Percentiles rank a stretch among this genome's conserved stretches.
Conservation (phyloP, 1,140 invertebrate species). For the Hylyphantes graminicola region DNA sequence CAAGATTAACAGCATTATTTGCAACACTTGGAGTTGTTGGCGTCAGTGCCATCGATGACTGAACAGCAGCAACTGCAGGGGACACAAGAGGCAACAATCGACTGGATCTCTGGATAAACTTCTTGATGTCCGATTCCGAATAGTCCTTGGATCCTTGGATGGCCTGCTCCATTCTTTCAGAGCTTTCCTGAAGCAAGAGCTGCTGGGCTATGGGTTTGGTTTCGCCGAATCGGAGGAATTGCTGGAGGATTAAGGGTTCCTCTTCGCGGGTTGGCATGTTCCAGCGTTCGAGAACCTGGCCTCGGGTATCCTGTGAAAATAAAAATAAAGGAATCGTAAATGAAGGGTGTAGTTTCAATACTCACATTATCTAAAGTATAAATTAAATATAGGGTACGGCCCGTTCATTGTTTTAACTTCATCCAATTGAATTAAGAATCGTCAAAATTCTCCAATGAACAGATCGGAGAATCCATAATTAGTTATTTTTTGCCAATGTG, state of each 20-base stretch:
- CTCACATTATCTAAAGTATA: neutral
- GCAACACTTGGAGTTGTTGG: constrained; percentile 18
- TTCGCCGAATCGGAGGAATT: constrained; percentile 86
- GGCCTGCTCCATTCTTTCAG: constrained; percentile 65
- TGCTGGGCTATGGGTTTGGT: constrained; percentile 85
- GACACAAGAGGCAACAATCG: constrained; percentile 18
- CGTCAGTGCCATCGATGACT: constrained; percentile 63
- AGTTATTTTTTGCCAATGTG: too few relatives aligned
- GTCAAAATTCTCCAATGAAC: too few relatives aligned
- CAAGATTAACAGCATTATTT: constrained; percentile 15
- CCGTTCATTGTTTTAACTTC: too few relatives aligned
- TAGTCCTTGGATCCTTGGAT: constrained; percentile 64
- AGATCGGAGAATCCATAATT: too few relatives aligned
- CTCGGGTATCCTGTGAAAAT: constrained; percentile 72
- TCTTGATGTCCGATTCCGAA: constrained; percentile 73
- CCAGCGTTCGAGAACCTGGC: constrained; percentile 82
- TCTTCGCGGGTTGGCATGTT: constrained; percentile 84
- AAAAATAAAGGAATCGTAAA: constrained; percentile 31
- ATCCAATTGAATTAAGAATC: too few relatives aligned
- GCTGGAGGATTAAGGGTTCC: constrained; percentile 85
- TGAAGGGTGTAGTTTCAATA: neutral
- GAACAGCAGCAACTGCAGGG: neutral
- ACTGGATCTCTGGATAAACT: constrained; percentile 71
- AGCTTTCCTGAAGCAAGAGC: constrained; percentile 76
- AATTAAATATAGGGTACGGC: too few relatives aligned